These are phyloP conservation scores for Danionella dracula DNA, from an alignment of 2,797 vertebrate species.

Conservation along the genomic window DNA sequence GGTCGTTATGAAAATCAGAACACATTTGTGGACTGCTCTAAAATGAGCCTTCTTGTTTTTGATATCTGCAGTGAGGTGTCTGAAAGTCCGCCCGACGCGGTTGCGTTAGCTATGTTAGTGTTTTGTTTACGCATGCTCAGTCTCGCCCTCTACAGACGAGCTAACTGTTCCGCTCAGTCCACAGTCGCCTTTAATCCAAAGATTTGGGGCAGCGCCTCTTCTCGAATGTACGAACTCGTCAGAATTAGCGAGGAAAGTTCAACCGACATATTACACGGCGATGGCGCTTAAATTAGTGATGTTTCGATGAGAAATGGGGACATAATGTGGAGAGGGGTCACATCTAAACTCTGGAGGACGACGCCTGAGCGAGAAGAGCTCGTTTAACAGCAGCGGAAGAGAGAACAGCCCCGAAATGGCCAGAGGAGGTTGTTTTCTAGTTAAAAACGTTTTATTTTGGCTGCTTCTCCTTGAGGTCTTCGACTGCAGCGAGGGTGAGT, in stretches of 20 bases:
- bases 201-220: not conserved
- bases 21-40: no score
- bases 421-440: not conserved
- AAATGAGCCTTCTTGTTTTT: no score
- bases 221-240: not conserved
- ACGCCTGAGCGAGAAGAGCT: slow-evolving; percentile 29
- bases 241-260: not conserved
- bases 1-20: no score
- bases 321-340: slow-evolving; percentile 34
- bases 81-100: no score
- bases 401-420: slow-evolving; percentile 6
- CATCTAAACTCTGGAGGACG: slow-evolving; percentile 30
- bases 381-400: not conserved
- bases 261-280: not conserved
- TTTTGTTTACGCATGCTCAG: slow-evolving; percentile 31
- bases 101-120: no score
- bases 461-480: slow-evolving; percentile 18
- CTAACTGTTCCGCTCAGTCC: slow-evolving; percentile 19
- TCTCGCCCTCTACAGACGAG: slow-evolving; percentile 7
- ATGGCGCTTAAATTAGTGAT: no score
- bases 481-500: slow-evolving; percentile 42
- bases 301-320: not conserved
- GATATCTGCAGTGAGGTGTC: no score
- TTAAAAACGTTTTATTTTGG: not conserved
- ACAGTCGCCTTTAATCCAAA: slow-evolving; percentile 4